Evolutionary conservation across 2,797 vertebrate species (phyloP).

Genomic region (Momotus momota): DNA sequence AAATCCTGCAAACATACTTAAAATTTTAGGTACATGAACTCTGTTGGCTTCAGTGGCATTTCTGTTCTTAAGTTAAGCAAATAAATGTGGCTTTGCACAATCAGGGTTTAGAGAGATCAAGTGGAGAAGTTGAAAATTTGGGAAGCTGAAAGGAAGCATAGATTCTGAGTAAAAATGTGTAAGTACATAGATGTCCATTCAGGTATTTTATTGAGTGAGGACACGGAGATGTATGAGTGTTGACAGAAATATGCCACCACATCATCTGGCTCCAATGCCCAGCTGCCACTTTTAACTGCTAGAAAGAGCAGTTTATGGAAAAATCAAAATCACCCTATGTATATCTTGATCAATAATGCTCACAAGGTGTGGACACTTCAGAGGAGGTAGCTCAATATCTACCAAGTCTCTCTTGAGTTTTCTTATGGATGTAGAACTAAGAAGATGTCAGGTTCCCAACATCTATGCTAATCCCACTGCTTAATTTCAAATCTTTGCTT

Average conservation of each 20-base stretch:
- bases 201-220: background rate
- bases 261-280: background rate
- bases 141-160: background rate
- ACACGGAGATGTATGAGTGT: background rate
- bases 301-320: background rate
- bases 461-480: background rate
- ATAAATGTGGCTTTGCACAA: background rate
- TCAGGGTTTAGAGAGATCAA: background rate
- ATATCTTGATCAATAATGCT: background rate
- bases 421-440: background rate
- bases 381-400: background rate
- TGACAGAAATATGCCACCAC: background rate
- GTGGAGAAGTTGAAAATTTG: background rate
- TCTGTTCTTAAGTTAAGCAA: background rate
- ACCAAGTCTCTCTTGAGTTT: background rate
- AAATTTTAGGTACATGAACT: background rate
- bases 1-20: conserved; percentile 14
- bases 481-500: background rate
- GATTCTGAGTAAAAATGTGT: background rate
- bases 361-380: background rate
- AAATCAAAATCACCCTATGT: background rate
- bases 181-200: background rate
- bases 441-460: background rate
- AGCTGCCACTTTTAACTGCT: background rate
- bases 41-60: background rate